Base-by-base conservation (phyloP, 2,888 invertebrate genomes). In the Hemicrepidius hirtus region DNA sequence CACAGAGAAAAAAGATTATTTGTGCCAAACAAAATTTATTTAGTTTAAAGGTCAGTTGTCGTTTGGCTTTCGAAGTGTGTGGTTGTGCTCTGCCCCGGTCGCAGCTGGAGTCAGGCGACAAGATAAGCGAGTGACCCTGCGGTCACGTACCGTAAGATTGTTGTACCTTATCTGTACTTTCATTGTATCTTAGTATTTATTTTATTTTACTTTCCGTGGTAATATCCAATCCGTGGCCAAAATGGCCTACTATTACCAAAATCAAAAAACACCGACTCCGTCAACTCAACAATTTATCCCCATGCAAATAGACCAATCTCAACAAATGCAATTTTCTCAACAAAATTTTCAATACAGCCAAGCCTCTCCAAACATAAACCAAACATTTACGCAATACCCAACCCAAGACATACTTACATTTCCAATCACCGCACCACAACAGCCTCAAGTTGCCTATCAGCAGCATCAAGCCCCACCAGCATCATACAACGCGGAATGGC, bases 401-500 rank as follows among this genome's bases (percentile, higher is more conserved):
- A n/a, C n/a, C n/a, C n/a, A n/a, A n/a, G n/a, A n/a, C n/a, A n/a
- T n/a, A n/a, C n/a, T 13, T n/a, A 24, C 20, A 21, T 24, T 24
- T 50, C 5, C 50, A 50, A 50, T 24, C 50, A 50, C 24, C 24
- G 24, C 12, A 24, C n/a, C 49, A 49, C 4, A 49, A 49, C 57
- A 32, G 18, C 18, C 3, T 3, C 3, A 28, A 3, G 20, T 10
- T 57, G 10, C 16, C 20, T 35, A 57, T 57, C 57, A 37, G 20
- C 57, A 50, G n/a, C 18, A 18, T 16, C 57, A 57, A 32, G 10
- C 35, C 16, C 20, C 50, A 24, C 24, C 21, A 24, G 7, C 50
- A 50, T 24, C n/a, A n/a, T 24, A 50, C 21, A 24, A 50, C 50
- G 24, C 50, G 21, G 24, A 21, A 50, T 50, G 50, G 50, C 21